Evolutionary conservation across 1,140 invertebrate species (phyloP).

Genomic region (Leptopilina clavipes): DNA sequence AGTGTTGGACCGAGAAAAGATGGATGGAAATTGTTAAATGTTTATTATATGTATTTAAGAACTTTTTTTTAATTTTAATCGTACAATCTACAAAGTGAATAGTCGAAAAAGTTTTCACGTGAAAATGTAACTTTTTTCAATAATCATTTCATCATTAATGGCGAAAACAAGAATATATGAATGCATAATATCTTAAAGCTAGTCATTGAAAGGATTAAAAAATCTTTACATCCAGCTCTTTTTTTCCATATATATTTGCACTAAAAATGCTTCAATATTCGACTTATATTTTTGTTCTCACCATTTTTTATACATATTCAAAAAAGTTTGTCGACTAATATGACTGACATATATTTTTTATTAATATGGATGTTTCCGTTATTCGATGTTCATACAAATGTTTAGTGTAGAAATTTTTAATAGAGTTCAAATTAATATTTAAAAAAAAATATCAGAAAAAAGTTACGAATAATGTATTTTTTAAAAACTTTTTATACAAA

Average conservation of each 20-base stretch:
- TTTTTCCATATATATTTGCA: constrained; percentile 42
- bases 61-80: constrained; percentile 2
- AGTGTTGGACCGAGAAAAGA: constrained; percentile 15
- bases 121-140: constrained; percentile 35
- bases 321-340: constrained; percentile 20
- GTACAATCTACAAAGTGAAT: constrained; percentile 20
- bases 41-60: constrained; percentile 25
- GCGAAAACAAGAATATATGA: constrained; percentile 52
- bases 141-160: constrained; percentile 38
- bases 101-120: constrained; percentile 34
- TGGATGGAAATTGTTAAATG: constrained; percentile 35
- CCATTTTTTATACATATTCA: constrained; percentile 17
- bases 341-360: constrained; percentile 24
- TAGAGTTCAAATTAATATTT: too few relatives aligned
- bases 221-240: constrained; percentile 55
- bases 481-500: too few relatives aligned
- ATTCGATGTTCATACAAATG: constrained; percentile 18
- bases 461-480: too few relatives aligned
- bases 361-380: constrained; percentile 9
- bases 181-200: constrained; percentile 69
- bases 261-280: constrained; percentile 33
- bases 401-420: constrained; percentile 10
- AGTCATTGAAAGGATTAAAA: constrained; percentile 64
- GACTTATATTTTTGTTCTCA: constrained; percentile 33
- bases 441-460: too few relatives aligned